Evolutionary conservation across 2,888 invertebrate species (phyloP).

Genomic region (Hypomecis punctinalis): DNA sequence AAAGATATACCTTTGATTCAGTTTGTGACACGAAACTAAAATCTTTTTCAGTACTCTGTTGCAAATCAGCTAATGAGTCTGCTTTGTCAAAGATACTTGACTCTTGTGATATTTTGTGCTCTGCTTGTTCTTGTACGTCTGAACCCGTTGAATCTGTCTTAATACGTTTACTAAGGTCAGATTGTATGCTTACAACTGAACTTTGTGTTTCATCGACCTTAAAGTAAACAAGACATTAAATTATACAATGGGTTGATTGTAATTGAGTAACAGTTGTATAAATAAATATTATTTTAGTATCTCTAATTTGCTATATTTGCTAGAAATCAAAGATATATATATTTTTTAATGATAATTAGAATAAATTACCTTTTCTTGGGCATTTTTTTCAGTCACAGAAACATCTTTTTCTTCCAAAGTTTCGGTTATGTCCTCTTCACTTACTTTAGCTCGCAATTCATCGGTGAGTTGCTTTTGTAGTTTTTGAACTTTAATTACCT

Average conservation of each 20-base stretch:
- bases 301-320: no score
- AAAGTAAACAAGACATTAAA: slow-evolving; percentile 39
- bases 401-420: slow-evolving; percentile 71
- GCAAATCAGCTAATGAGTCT: slow-evolving; percentile 78
- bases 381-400: slow-evolving; percentile 59
- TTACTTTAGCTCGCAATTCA: slow-evolving; percentile 65
- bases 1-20: slow-evolving; percentile 73
- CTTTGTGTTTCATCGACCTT: slow-evolving; percentile 73
- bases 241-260: no score
- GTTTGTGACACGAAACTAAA: slow-evolving; percentile 80
- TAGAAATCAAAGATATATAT: no score
- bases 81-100: slow-evolving; percentile 75
- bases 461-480: slow-evolving; percentile 67
- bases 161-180: slow-evolving; percentile 74
- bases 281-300: no score
- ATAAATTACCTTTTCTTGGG: slow-evolving; percentile 62
- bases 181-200: slow-evolving; percentile 70
- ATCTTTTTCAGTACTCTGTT: slow-evolving; percentile 79
- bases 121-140: slow-evolving; percentile 66
- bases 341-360: no score
- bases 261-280: no score
- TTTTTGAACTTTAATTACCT: slow-evolving; percentile 55
- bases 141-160: slow-evolving; percentile 79
- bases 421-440: slow-evolving; percentile 71
- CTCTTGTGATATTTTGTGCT: slow-evolving; percentile 71